Base-by-base conservation (phyloP, 2,888 invertebrate genomes). In the Drosophila mimetica region DNA sequence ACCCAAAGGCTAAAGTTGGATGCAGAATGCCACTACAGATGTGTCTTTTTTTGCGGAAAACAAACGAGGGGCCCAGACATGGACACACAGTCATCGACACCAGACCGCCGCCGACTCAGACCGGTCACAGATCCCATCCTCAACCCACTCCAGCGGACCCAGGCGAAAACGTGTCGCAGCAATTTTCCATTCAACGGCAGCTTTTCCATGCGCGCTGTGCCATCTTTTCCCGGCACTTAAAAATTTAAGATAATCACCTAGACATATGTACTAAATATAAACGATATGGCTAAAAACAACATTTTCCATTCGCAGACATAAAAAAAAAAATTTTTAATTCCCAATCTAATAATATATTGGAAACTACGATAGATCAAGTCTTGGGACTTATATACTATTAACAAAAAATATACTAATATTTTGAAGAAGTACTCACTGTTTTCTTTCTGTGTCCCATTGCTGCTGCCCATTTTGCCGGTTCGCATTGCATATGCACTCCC, bases 1-100 rank as follows among this genome's bases (percentile, higher is more conserved):
- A 87, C 60, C 87, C 72, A 82, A 87, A 82, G 82, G 88, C 86
- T 86, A 82, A 82, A 82, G 82, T 88, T 88, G 75, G 72, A 60
- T 36, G 71, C 59, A 86, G 82, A 82, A 82, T 83, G 51, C 74
- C 42, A 22, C 28, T 59, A 47, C 63, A 61, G 47, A 54, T 78
- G 73, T 48, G 36, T 52, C 48, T 59, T 50, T 37, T 74, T 74
- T 69, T 69, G 64, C 58, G 54, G 69, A 65, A 74, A 67, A 71
- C 58, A 67, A 76, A 71, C 67, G 53, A 44, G 48, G 52, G 53
- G 50, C 69, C 34, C 42, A 44, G 52, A 39, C 39, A 16, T 30
- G 13, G 46, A 30, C 58, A 22, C 51, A 51, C 51, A 57, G 67
- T 51, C 73, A 70, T 71, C 71, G 71, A 54, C 57, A 61, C 81